Base-by-base conservation (phyloP, 2,113 vertebrate species). In the Hucho hucho region DNA sequence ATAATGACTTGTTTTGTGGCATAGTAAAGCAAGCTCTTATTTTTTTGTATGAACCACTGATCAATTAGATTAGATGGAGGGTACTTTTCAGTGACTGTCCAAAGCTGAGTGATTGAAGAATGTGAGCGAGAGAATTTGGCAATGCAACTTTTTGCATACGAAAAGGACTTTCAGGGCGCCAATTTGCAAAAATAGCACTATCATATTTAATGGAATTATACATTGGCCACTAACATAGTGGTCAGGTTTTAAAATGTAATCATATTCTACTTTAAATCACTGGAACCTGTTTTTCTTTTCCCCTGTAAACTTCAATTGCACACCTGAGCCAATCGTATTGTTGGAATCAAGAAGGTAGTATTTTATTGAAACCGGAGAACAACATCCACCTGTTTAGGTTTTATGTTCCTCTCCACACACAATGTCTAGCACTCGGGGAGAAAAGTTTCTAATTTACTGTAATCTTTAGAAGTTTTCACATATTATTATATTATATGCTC, bases 261-360 rank as follows among this genome's bases (percentile, higher is more conserved):
- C 43, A 46, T 32, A 69, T 18, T 80, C 68, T 84, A 69, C 84
- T 47, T 83, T 81, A 66, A 81, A 70, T 90, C 87, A 89, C 87
- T 91, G 87, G 84, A 89, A 80, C 81, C 26, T 85, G 43, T 32
- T 84, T 83, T 86, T 70, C 76, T 84, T 83, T 86, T 69, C 79
- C 79, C 77, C 82, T 69, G 69, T 81, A 43, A 84, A 87, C 81
- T 80, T 69, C 83, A 86, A 72, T 79, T 82, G 88, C 88, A 81
- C 78, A 89, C 69, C 84, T 89, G 88, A 90, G 90, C 87, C 87
- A 79, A 66, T 69, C 43, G 3, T 47, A 22, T 69, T 69, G 37
- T 37, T 69, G 18, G 37, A 47, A 69, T 69, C 65, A 26, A 20
- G 7, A 70, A 14, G 3, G 26, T 16, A 64, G 80, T 68, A 24